Percentiles rank a stretch among this genome's conserved stretches.
Conservation (phyloP, 2,113 vertebrate species). For the Neotoma lepida region DNA sequence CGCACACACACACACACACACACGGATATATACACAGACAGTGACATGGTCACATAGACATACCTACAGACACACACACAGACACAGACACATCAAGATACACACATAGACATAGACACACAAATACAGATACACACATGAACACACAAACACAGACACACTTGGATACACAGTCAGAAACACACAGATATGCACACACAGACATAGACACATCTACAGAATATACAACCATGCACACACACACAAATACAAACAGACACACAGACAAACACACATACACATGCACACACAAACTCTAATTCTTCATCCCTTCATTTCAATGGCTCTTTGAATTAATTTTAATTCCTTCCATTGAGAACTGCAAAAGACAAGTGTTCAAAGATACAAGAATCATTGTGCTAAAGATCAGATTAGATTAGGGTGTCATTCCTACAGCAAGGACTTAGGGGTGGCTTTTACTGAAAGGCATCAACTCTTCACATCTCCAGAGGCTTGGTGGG, state of each 20-base stretch:
- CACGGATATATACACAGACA: not conserved
- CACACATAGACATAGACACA: not conserved
- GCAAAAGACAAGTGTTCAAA: not conserved
- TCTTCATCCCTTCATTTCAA: not conserved
- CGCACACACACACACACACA: too few species aligned
- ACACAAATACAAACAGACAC: not conserved
- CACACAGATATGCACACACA: not conserved
- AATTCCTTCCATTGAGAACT: not conserved
- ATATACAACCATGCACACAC: too few species aligned
- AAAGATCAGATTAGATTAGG: not conserved
- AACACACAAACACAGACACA: not conserved
- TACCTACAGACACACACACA: not conserved
- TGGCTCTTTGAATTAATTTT: constrained; percentile 31
- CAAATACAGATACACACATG: not conserved
- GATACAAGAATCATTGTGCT: not conserved
- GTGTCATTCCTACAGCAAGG: not conserved
- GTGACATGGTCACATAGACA: not conserved
- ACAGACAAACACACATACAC: not conserved
- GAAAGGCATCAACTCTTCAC: not conserved
- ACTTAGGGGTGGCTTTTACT: not conserved
- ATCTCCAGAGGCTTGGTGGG: not conserved
- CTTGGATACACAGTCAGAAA: not conserved
- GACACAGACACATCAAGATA: not conserved
- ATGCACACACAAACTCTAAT: not conserved
- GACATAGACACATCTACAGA: too few species aligned